Evolutionary conservation across 2,888 invertebrate genomes (phyloP).

Genomic region (Cloeon dipterum): DNA sequence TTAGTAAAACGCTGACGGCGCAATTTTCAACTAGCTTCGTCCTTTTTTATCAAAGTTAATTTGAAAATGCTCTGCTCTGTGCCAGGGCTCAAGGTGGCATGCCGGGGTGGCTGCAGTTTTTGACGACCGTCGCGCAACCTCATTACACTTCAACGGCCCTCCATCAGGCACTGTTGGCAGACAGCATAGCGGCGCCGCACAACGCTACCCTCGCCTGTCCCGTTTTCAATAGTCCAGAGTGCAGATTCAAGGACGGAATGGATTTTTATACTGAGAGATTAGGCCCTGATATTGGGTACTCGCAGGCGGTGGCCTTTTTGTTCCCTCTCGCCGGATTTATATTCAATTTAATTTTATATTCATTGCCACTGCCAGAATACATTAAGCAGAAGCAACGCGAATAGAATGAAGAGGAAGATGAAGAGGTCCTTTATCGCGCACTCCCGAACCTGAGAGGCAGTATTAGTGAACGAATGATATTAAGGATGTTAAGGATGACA

Average conservation of each 20-base stretch:
- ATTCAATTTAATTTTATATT: not conserved
- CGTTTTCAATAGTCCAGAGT: not conserved
- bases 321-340: not conserved
- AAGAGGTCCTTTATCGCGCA: no score
- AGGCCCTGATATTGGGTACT: no score
- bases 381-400: not conserved
- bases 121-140: slow-evolving; percentile 55
- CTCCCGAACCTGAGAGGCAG: no score
- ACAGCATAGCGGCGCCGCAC: not conserved
- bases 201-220: not conserved
- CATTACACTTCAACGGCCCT: slow-evolving; percentile 46
- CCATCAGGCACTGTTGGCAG: not conserved
- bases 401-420: no score
- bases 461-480: no score
- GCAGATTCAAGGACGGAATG: not conserved
- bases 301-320: not conserved
- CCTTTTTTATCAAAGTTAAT: not conserved
- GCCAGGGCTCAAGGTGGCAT: slow-evolving; percentile 49
- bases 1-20: not conserved
- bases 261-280: not conserved
- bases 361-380: not conserved
- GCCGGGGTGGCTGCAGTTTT: slow-evolving; percentile 59
- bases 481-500: no score
- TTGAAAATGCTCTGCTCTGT: slow-evolving; percentile 4
- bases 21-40: not conserved